phyloP scores from a whole-genome alignment of 2,888 invertebrate genomes.

The Pristionchus arcanus region DNA sequence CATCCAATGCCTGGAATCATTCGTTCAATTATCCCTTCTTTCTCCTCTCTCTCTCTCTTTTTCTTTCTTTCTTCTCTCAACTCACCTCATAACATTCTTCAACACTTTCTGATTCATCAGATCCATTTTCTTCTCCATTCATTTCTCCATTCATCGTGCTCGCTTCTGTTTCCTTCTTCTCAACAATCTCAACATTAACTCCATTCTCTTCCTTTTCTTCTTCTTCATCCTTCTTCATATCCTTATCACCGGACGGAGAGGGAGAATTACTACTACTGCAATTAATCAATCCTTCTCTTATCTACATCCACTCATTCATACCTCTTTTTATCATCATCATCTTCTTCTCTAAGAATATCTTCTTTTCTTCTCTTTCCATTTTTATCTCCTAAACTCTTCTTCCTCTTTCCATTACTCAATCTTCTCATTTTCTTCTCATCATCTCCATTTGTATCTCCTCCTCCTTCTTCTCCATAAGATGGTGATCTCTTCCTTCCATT shows the following conservation, averaged over 20 bases:
- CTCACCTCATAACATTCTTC: conserved; percentile 15
- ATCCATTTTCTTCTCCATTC: conserved; percentile 14
- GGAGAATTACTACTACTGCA: background rate
- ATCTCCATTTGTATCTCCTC: background rate
- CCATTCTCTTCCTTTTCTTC: background rate
- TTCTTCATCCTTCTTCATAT: conserved; percentile 41
- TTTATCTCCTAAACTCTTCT: background rate
- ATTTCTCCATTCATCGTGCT: conserved; percentile 7
- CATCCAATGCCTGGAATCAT: background rate
- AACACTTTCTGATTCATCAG: background rate
- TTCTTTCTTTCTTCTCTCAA: background rate
- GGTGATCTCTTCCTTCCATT: conserved; percentile 32
- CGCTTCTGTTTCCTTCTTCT: conserved; percentile 39
- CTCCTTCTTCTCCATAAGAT: conserved; percentile 2
- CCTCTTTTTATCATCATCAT: conserved; percentile 39
- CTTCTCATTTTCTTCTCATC: conserved; percentile 56
- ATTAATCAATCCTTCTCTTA: background rate
- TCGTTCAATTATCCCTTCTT: background rate
- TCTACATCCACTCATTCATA: background rate
- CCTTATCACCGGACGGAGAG: conserved; percentile 49
- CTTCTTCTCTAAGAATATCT: background rate
- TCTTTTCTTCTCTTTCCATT: conserved; percentile 33
- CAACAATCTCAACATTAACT: background rate
- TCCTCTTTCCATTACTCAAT: conserved; percentile 5
- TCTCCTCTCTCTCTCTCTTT: background rate